Percentiles rank a stretch among this genome's conserved stretches.
Evolutionary conservation across 2,113 vertebrate species (phyloP).

Genomic region (Tragelaphus strepsiceros): DNA sequence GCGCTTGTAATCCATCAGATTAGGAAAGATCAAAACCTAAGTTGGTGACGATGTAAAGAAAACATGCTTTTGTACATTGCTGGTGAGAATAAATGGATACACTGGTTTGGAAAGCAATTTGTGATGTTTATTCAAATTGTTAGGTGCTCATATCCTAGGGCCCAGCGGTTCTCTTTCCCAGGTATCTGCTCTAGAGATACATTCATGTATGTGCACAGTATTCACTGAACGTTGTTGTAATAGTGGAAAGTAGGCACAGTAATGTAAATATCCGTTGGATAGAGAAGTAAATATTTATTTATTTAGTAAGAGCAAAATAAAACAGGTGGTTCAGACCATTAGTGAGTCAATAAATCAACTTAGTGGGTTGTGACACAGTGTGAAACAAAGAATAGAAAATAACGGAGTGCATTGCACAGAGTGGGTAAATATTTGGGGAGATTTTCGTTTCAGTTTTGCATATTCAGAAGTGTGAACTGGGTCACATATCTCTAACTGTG

Average conservation of each 20-base stretch:
- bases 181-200: background rate
- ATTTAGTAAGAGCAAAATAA: background rate
- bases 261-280: background rate
- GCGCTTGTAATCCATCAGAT: background rate
- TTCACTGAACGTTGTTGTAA: background rate
- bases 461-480: background rate
- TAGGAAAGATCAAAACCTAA: background rate
- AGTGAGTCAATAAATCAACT: background rate
- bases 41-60: background rate
- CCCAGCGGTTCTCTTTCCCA: background rate
- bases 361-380: background rate
- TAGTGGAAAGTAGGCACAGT: background rate
- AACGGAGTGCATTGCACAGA: background rate
- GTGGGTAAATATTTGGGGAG: background rate
- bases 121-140: background rate
- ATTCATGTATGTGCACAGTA: fast-evolving
- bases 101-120: background rate
- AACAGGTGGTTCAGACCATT: background rate
- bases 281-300: background rate
- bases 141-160: background rate
- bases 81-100: background rate
- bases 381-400: background rate
- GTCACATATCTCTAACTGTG: background rate
- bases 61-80: background rate
- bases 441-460: slow-evolving; percentile 19